Percentiles rank a stretch among this genome's conserved stretches.
phyloP scores from a whole-genome alignment of 2,113 vertebrate genomes.

The Cranoglanis bouderius region DNA sequence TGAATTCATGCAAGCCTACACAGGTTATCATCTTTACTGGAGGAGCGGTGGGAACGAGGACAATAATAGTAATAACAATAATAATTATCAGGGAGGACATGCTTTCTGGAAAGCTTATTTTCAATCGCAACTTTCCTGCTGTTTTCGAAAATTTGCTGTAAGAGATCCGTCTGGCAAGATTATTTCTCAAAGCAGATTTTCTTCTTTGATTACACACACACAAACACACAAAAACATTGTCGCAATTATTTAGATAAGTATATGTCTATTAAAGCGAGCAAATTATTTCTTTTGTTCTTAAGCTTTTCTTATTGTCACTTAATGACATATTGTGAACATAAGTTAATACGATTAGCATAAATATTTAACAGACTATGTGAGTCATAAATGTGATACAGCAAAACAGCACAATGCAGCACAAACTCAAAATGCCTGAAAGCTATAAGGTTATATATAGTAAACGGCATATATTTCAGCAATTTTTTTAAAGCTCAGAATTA shows the following conservation, averaged over 20 bases:
- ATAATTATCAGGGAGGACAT: constrained; percentile 48
- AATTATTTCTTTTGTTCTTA: not conserved
- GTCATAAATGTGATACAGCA: not conserved
- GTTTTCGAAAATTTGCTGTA: constrained; percentile 40
- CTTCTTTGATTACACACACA: not conserved
- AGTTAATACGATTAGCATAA: not conserved
- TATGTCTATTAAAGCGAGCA: not conserved
- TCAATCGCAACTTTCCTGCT: constrained; percentile 44
- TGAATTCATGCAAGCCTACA: constrained; percentile 53
- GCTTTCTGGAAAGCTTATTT: constrained; percentile 49
- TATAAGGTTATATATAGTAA: not conserved
- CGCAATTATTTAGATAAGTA: not conserved
- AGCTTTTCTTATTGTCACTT: not conserved
- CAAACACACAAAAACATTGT: not conserved
- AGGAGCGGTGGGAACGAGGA: constrained; percentile 34
- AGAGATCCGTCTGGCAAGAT: constrained; percentile 22
- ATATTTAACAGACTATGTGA: not conserved
- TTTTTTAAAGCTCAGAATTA: not conserved
- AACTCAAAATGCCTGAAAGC: not conserved
- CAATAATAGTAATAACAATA: constrained; percentile 48
- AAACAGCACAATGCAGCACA: not conserved
- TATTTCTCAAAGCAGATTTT: not conserved
- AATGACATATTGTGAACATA: not conserved
- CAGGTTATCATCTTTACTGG: constrained; percentile 48
- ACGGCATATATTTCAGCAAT: not conserved